Evolutionary conservation across 2,113 vertebrate species (phyloP).

Genomic region (Myotis yumanensis): DNA sequence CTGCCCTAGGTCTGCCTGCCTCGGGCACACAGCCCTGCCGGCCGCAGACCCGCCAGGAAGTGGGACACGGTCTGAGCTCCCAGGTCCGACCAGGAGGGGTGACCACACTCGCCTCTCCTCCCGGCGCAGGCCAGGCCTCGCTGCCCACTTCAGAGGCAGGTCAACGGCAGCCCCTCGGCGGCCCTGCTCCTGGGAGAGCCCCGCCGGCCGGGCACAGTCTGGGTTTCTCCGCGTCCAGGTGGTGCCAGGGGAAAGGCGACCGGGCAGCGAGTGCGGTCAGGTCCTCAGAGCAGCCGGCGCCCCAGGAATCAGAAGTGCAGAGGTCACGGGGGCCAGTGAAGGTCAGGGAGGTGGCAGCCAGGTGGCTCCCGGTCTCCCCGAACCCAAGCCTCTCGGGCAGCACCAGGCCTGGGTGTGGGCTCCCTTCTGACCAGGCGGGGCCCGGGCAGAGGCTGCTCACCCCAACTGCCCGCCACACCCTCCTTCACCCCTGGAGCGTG

Average conservation of each 20-base stretch:
- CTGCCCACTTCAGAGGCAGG: not conserved
- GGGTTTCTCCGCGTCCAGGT: not conserved
- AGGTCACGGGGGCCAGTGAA: not conserved
- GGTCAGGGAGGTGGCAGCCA: not conserved
- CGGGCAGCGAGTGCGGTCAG: not conserved
- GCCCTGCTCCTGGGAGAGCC: not conserved
- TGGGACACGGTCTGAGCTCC: not conserved
- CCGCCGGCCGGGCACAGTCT: not conserved
- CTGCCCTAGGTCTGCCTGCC: not conserved
- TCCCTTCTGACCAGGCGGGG: not conserved
- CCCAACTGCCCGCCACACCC: not conserved
- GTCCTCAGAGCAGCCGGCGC: not conserved
- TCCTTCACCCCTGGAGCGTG: not conserved
- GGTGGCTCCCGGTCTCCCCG: not conserved
- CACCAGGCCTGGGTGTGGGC: not conserved
- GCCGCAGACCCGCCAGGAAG: not conserved
- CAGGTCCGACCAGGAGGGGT: not conserved
- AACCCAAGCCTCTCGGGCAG: not conserved
- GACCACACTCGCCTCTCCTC: not conserved
- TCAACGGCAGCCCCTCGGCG: not conserved
- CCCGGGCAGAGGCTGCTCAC: not conserved
- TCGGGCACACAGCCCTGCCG: not conserved
- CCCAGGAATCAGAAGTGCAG: too few species aligned
- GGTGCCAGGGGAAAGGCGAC: not conserved
- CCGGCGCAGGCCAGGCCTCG: not conserved